Conservation (phyloP, 2,113 vertebrate species). For the Sula dactylatra region DNA sequence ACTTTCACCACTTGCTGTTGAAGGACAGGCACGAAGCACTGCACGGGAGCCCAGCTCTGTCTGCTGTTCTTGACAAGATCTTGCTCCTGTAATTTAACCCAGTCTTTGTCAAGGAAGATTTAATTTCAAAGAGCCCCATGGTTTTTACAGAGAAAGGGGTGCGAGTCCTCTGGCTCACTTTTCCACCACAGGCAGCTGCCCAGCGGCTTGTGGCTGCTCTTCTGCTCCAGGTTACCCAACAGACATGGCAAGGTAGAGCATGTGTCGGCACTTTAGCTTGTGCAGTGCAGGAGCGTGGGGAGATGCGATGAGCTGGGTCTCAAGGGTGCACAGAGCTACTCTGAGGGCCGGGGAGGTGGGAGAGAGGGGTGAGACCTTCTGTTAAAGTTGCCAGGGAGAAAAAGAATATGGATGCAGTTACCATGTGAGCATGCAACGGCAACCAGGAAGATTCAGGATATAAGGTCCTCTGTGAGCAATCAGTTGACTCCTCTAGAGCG, state of each 20-base stretch:
- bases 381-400: background rate
- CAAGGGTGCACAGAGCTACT: background rate
- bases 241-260: background rate
- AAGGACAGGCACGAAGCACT: background rate
- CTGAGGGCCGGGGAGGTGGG: background rate
- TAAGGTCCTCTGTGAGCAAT: background rate
- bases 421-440: background rate
- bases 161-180: background rate
- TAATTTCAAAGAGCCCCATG: background rate
- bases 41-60: rapidly evolving
- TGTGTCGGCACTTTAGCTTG: rapidly evolving
- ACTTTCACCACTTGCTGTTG: rapidly evolving
- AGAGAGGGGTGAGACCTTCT: background rate
- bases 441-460: background rate
- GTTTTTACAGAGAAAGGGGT: background rate
- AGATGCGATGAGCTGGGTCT: background rate
- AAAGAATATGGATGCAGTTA: background rate
- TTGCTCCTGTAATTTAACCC: background rate
- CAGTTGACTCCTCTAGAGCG: background rate
- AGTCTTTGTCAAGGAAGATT: background rate
- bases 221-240: background rate
- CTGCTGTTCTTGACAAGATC: background rate
- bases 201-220: background rate
- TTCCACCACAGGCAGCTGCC: background rate
- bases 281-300: background rate